Percentiles rank a stretch among this genome's conserved stretches.
phyloP scores from a whole-genome alignment of 2,888 invertebrate species.

The Nomada ferruginata region DNA sequence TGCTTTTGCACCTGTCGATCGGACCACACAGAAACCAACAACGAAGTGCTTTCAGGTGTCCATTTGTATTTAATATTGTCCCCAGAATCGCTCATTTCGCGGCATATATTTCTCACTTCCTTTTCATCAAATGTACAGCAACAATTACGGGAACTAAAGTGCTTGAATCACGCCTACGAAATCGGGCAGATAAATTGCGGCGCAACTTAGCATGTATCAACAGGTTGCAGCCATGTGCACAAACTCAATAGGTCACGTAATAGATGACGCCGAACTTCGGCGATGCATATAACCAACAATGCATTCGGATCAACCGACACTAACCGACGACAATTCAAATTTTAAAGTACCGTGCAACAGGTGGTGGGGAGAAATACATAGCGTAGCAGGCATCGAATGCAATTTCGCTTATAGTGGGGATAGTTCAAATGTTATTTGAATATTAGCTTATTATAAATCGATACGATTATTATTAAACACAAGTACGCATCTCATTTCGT shows the following conservation, averaged over 20 bases:
- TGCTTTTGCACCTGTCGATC: conserved; percentile 83
- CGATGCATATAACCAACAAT: neutral
- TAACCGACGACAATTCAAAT: conserved; percentile 66
- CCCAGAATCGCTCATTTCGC: conserved; percentile 76
- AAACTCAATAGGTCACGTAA: neutral
- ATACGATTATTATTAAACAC: too few relatives aligned
- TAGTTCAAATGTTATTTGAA: neutral
- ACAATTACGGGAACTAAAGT: neutral
- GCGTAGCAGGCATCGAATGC: conserved; percentile 6
- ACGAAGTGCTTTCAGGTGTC: conserved; percentile 81
- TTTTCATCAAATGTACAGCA: neutral
- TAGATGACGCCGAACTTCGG: neutral
- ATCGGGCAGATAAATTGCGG: neutral
- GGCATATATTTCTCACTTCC: neutral
- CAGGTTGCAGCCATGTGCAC: conserved; percentile 11
- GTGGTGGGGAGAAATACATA: conserved; percentile 48
- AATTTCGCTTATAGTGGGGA: too few relatives aligned
- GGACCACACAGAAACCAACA: conserved; percentile 83
- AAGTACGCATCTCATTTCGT: too few relatives aligned
- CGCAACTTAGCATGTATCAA: conserved; percentile 21
- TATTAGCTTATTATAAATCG: too few relatives aligned
- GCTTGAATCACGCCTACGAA: neutral
- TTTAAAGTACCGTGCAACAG: conserved; percentile 59
- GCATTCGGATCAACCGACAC: conserved; percentile 36
- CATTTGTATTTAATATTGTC: conserved; percentile 81